Evolutionary conservation across 2,888 invertebrate species (phyloP), one percentile per base, ranked within the genome.

Genomic region (Pecten maximus): DNA sequence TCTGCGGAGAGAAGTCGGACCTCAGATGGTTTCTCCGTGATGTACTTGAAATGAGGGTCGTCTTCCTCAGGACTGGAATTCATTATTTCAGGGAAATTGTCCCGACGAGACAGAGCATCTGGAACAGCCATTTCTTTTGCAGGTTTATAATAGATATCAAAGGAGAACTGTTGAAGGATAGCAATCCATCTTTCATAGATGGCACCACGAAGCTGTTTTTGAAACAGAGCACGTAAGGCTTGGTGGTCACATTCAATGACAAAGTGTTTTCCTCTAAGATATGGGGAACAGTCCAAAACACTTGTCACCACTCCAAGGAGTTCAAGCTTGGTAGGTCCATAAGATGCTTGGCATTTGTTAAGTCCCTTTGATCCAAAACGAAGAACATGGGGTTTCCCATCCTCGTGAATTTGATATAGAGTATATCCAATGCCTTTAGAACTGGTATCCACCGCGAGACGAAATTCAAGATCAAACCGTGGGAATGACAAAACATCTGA

Each of bases 351-450:
- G 15, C 50, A 50, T 50, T 50, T 50, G 19, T 8, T 2, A 15
- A 50, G 50, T 16, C 50, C 50, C 19, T 50, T 50, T 16, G 50
- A 50, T 50, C 50, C 50, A 50, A 50, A 50, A 8, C 50, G 8
- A 93, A n/a, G n/a, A n/a, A n/a, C n/a, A n/a, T n/a, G n/a, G n/a
- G 87, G 74, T 91, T 91, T 23, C 91, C 74, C 48, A 91, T 93
- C 16, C 92, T 93, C 8, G 93, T 50, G 50, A 16, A 50, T 50
- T 54, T 93, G 93, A 54, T 93, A 91, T 0, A 92, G 60, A 91
- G 92, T 91, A 54, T 90, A 93, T 10, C 92, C 92, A 40, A 91
- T 92, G 0, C 93, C 93, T 16, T 90, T 48, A 19, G 35, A 40
- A 87, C 89, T 35, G 0, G 16, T 39, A 40, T 91, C 92, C 90